phyloP scores from a whole-genome alignment of 2,113 vertebrate genomes.

The Calypte anna region DNA sequence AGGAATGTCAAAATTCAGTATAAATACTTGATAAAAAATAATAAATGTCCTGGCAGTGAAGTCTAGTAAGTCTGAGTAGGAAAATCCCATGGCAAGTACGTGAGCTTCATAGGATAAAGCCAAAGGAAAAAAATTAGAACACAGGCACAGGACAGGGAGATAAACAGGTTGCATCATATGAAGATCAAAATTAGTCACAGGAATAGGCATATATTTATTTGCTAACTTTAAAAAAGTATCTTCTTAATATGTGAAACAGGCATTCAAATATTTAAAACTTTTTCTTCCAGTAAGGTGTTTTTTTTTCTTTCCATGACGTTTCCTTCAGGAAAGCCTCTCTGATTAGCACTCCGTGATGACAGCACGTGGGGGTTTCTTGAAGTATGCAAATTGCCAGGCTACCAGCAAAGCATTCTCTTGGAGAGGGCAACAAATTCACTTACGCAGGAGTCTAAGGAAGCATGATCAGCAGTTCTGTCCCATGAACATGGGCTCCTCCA shows the following conservation, averaged over 20 bases:
- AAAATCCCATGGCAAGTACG: not conserved
- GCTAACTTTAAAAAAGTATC: not conserved
- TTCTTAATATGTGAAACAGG: not conserved
- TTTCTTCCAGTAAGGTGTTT: not conserved
- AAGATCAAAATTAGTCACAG: not conserved
- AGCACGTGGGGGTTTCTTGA: not conserved
- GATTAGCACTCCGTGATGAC: not conserved
- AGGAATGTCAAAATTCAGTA: not conserved
- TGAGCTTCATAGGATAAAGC: not conserved
- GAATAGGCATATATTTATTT: not conserved
- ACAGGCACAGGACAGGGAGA: not conserved
- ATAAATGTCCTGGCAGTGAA: not conserved
- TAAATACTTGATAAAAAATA: not conserved
- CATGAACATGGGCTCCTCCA: not conserved
- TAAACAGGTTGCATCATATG: not conserved
- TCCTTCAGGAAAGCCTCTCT: not conserved
- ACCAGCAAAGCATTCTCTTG: not conserved
- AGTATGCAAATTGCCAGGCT: not conserved
- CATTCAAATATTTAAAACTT: not conserved
- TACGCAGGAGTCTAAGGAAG: not conserved
- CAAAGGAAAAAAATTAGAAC: not conserved
- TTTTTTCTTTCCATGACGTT: not conserved
- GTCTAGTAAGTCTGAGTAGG: not conserved
- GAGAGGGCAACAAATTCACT: not conserved
- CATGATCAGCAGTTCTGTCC: not conserved